phyloP scores from a whole-genome alignment of 1,140 invertebrate genomes.

The Hesperophylax magnus region DNA sequence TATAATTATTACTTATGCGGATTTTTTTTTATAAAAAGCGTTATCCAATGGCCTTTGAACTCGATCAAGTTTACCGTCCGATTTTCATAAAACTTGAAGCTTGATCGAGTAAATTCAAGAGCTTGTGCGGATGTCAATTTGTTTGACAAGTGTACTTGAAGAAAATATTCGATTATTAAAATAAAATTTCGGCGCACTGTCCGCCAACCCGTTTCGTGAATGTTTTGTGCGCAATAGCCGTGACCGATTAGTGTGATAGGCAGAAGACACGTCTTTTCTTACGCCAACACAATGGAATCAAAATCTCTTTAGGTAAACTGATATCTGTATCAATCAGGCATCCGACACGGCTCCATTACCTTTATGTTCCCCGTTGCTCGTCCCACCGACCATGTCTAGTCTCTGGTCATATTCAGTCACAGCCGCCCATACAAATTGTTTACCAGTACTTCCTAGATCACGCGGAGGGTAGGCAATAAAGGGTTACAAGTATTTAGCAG shows the following conservation, averaged over 20 bases:
- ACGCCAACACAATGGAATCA: constrained; percentile 51
- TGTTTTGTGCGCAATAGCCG: constrained; percentile 56
- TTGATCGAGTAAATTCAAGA: too few relatives aligned
- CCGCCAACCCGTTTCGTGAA: constrained; percentile 52
- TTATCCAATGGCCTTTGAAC: too few relatives aligned
- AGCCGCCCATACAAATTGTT: too few relatives aligned
- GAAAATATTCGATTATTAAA: background rate
- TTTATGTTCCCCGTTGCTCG: background rate
- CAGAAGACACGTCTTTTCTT: constrained; percentile 56
- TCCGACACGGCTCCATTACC: constrained; percentile 44
- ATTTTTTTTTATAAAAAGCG: too few relatives aligned
- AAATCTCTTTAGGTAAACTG: constrained; percentile 56
- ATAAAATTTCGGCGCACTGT: constrained; percentile 40
- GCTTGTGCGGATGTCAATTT: too few relatives aligned
- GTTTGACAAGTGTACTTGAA: too few relatives aligned
- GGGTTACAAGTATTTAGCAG: too few relatives aligned
- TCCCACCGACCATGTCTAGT: background rate
- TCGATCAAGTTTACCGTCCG: too few relatives aligned
- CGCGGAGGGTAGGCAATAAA: too few relatives aligned
- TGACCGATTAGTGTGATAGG: constrained; percentile 58
- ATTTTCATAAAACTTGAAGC: too few relatives aligned
- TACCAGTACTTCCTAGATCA: too few relatives aligned
- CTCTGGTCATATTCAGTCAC: background rate
- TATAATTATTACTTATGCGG: too few relatives aligned
- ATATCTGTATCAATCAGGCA: constrained; percentile 57